Evolutionary conservation across 2,797 vertebrate genomes (phyloP).

Genomic region (Eospalax fontanierii): DNA sequence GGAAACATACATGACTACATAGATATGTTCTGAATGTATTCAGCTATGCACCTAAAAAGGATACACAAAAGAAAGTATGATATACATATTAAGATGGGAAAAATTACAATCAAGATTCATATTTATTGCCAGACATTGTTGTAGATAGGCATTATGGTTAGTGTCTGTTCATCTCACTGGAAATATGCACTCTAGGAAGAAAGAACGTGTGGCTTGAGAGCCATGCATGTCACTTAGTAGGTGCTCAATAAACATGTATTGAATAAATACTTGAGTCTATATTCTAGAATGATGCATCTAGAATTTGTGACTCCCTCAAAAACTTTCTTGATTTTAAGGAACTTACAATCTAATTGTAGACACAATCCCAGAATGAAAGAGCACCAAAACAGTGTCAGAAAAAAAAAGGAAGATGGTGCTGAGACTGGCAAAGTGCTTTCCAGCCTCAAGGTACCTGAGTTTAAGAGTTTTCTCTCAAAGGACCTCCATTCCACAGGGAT

Average conservation of each 20-base stretch:
- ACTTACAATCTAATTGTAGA: conserved; percentile 9
- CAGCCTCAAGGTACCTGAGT: not conserved
- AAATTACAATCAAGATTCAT: conserved; percentile 20
- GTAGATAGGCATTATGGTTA: not conserved
- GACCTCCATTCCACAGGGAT: not conserved
- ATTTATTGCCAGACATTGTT: not conserved
- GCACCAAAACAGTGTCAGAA: too few species aligned
- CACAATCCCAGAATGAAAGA: not conserved
- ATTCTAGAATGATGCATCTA: not conserved
- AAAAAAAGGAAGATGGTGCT: not conserved
- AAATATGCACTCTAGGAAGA: conserved; percentile 30
- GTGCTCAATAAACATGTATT: conserved; percentile 7
- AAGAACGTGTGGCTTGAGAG: not conserved
- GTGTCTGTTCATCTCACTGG: not conserved
- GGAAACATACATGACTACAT: not conserved
- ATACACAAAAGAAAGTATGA: conserved; percentile 19
- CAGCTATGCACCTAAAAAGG: not conserved
- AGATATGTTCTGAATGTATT: conserved; percentile 8
- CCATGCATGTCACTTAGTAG: not conserved
- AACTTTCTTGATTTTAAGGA: conserved; percentile 2
- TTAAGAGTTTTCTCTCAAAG: not conserved
- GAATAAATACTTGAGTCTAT: conserved; percentile 14
- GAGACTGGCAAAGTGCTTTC: not conserved
- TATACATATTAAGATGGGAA: conserved; percentile 16
- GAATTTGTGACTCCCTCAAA: conserved; percentile 41